Base-by-base conservation (phyloP, 2,113 vertebrate genomes). In the Stegastes partitus region DNA sequence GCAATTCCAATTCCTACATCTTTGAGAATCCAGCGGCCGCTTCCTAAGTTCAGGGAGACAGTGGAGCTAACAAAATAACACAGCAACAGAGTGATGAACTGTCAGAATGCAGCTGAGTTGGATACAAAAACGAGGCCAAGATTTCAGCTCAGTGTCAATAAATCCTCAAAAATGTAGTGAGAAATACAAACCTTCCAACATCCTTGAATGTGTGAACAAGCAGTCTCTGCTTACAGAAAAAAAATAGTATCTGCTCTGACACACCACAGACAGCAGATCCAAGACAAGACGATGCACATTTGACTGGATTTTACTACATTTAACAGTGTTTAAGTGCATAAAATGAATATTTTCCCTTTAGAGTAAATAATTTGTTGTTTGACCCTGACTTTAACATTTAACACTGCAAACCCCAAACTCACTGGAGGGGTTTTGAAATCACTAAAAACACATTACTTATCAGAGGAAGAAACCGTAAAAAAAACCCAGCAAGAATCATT, bases 11-110 rank as follows among this genome's bases (percentile, higher is more conserved):
- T 63, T 26, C 26, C 7, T 22, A 45, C 42, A 45, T 28, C 4
- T 47, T 18, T 63, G 2, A 45, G 39, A 45, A 63, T 45, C 9
- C 39, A 23, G 12, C 7, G 34, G 42, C 26, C 26, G 11, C 19
- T 23, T 19, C n/a, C 4, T 28, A 12, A 25, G 34, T 49, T 49
- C 11, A n/a, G 21, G 4, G 10, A 21, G 42, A 58, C 26, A 34
- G 42, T 11, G 11, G 9, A 57, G 12, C 16, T 26, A 53, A 19
- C 2, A 22, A 12, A 44, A 14, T 15, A 0, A 26, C 21, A 34
- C 42, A 59, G 15, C 23, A 57, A 19, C 55, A 5, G 55, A 71
- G 37, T 3, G 44, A 71, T 23, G 55, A 71, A 21, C 68, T 12
- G 42, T 42, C 39, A 3, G 39, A 42, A 4, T 15, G 31, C 9